Evolutionary conservation across 2,113 vertebrate genomes (phyloP), one percentile per base, ranked within the genome.

Genomic region (Melanostigma gelatinosum): DNA sequence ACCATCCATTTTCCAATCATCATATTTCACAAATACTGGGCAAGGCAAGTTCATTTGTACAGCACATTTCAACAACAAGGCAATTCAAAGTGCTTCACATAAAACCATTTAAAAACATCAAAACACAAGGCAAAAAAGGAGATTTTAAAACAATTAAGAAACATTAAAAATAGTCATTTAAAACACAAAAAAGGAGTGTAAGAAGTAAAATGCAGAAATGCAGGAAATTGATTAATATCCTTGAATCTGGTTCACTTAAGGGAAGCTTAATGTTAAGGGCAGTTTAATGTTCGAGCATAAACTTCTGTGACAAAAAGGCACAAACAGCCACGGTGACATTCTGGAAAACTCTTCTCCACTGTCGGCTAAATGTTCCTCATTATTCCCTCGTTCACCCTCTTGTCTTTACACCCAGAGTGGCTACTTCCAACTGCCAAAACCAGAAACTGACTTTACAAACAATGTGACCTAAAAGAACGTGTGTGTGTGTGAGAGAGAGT

Each of bases 381-480:
- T 52, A 1, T 44, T 29, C 58, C 54, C 22, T 27, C 48, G 50
- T 50, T 61, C 16, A 2, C 75, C 62, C 66, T 80, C 42, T 32
- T 74, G 63, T 78, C 55, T 77, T 57, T 40, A 60, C 76, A 84
- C 63, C 63, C 63, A 69, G 46, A 82, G 75, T 48, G 71, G 83
- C 85, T 72, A 3, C 71, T 79, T 66, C 5, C 6, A 79, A 85
- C 89, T 92, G 92, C 91, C 94, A 94, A 94, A 93, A 90, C 83
- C 60, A 83, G 42, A 88, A 80, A 91, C 72, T 27, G 68, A 72
- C 85, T 83, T 75, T 34, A 72, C 77, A 86, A 87, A 80, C 83
- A 87, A 89, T 92, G 89, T 87, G 93, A 91, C 75, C 57, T 71
- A 34, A 29, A 68, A 1, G 8, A 76, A 71, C 75, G 89, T 90